Base-by-base conservation (phyloP, 2,888 invertebrate genomes). In the Scaptomyza cyrtandrae region DNA sequence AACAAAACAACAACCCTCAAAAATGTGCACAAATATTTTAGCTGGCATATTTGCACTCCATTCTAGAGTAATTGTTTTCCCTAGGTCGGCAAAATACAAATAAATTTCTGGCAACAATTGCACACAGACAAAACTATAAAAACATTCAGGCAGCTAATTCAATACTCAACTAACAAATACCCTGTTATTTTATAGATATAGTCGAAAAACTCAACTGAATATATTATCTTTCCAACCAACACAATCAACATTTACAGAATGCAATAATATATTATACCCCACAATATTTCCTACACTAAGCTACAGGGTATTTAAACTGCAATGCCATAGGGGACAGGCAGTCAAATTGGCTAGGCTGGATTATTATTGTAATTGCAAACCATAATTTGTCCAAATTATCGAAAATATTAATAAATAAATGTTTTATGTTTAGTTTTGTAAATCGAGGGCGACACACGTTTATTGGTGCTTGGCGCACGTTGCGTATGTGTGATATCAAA, bases 301-400 rank as follows among this genome's bases (percentile, higher is more conserved):
- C 0, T 3, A 39, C 16, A 41, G 67, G 50, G 67, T 68, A 54
- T 54, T 11, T 10, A 3, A 6, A 13, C 35, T 13, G 41, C 31
- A 33, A 31, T 27, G 63, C 58, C 48, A 1, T 6, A 6, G 59
- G 41, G 64, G 56, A 16, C 14, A 13, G 16, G 19, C 19, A n/a
- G 29, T 1, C 10, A 27, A 33, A 19, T 41, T 44, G 43, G 39
- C 52, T 35, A 31, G 16, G 49, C 43, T 43, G 48, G 54, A 53
- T 52, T 57, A 35, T 10, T 56, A 73, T 80, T 71, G 68, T 65
- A 81, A 81, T 84, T 71, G 76, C 79, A 61, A 65, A 68, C 76
- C 69, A 76, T 83, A 88, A 88, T 85, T 88, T 88, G 84, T 88
- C 56, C 66, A 83, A 86, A 88, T 88, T 86, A 86, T 88, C 81